Conservation (phyloP, 1,140 invertebrate species). For the Neomicropteryx cornuta region DNA sequence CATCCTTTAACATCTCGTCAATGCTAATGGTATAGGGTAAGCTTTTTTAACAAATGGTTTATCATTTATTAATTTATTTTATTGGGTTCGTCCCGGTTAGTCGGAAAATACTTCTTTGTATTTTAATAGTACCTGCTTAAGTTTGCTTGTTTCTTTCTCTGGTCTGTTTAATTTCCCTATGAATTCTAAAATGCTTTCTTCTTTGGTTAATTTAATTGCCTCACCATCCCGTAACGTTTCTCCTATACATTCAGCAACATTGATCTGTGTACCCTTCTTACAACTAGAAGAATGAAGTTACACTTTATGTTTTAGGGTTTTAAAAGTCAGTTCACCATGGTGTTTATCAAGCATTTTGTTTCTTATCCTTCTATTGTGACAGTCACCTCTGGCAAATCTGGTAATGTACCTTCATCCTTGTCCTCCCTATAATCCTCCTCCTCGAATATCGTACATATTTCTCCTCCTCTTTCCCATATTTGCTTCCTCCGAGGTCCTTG, state of each 20-base stretch:
- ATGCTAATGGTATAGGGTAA: conserved; percentile 10
- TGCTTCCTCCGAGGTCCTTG: no score
- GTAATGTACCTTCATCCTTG: no score
- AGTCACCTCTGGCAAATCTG: no score
- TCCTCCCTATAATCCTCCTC: no score
- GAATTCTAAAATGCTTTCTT: background rate
- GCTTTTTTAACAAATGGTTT: conserved; percentile 5
- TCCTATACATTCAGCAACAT: no score
- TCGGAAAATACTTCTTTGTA: background rate
- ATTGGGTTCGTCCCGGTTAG: conserved; percentile 3
- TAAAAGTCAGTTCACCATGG: background rate
- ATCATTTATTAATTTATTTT: conserved; percentile 6
- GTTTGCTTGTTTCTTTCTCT: background rate
- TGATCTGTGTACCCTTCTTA: background rate
- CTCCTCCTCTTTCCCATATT: no score
- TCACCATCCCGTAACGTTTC: background rate
- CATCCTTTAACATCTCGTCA: conserved; percentile 7
- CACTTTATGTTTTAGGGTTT: background rate
- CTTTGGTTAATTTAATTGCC: background rate
- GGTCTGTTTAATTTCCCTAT: background rate
- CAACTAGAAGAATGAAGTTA: background rate
- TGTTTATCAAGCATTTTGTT: conserved; percentile 4
- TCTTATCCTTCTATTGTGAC: no score
- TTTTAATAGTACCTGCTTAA: background rate
- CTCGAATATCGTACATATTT: no score